A percentile compares a stretch with the other conserved stretches of the same genome.
These are phyloP conservation scores for Speoplatyrhinus poulsoni DNA, from an alignment of 2,113 vertebrate genomes.

Conservation along the genomic window DNA sequence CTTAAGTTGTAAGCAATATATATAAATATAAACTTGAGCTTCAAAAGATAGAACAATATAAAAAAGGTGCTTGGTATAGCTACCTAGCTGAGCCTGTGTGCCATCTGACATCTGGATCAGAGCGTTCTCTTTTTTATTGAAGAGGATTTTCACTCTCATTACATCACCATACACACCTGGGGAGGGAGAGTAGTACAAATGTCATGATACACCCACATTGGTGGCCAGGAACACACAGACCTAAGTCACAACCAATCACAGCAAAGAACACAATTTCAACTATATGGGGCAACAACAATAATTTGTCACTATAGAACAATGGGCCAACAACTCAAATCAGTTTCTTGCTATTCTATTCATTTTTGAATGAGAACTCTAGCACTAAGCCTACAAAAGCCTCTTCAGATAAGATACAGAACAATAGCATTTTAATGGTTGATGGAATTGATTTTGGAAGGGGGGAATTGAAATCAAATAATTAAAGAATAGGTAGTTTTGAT, in stretches of 20 bases:
- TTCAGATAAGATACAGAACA: slow-evolving; percentile 16
- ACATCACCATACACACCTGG: slow-evolving; percentile 79
- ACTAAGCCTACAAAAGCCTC: slow-evolving; percentile 38
- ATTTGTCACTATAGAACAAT: slow-evolving; percentile 13
- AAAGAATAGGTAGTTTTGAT: slow-evolving; percentile 31
- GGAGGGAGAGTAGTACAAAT: slow-evolving; percentile 23
- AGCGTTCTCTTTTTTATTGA: slow-evolving; percentile 97
- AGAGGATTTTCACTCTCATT: slow-evolving; percentile 94
- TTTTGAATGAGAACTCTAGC: slow-evolving; percentile 15
- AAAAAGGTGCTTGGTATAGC: slow-evolving; percentile 16
- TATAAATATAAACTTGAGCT: not conserved
- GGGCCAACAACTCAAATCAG: slow-evolving; percentile 14
- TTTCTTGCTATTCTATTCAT: slow-evolving; percentile 23
- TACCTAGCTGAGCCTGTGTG: slow-evolving; percentile 96
- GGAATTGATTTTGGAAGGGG: slow-evolving; percentile 31
- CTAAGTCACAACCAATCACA: slow-evolving; percentile 64
- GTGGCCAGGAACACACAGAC: slow-evolving; percentile 3
- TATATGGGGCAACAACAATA: slow-evolving; percentile 12
- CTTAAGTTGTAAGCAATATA: too few relatives aligned
- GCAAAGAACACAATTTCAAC: slow-evolving; percentile 57
- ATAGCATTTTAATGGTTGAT: slow-evolving; percentile 9
- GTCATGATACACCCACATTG: slow-evolving; percentile 35
- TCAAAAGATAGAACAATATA: slow-evolving; percentile 20
- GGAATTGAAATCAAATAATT: slow-evolving; percentile 32
- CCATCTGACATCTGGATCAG: slow-evolving; percentile 96